These are phyloP conservation scores for Drosophila azteca DNA, from an alignment of 1,140 invertebrate species.

Conservation along the genomic window DNA sequence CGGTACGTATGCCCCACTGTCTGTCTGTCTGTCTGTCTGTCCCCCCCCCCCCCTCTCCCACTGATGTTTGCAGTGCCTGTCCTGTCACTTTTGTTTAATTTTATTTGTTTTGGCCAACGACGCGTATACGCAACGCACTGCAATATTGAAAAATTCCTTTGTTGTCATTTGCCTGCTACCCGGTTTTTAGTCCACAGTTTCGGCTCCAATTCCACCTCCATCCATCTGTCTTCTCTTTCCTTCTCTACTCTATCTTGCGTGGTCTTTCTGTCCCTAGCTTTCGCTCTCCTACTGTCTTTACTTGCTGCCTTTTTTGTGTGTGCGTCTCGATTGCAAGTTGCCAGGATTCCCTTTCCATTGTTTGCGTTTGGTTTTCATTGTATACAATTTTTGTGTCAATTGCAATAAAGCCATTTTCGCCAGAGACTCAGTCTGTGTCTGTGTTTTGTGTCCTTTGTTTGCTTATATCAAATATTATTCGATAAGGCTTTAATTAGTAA, in stretches of 20 bases:
- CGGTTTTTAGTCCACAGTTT: constrained; percentile 16
- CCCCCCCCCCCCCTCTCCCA: too few species aligned
- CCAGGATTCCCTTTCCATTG: constrained; percentile 1
- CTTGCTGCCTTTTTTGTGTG: constrained; percentile 12
- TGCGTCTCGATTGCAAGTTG: constrained; percentile 1
- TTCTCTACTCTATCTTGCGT: constrained; percentile 5
- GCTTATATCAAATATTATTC: constrained; percentile 10
- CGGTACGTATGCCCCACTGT: not conserved
- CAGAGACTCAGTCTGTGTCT: constrained; percentile 16
- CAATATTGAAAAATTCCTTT: constrained; percentile 80
- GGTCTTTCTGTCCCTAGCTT: constrained; percentile 9
- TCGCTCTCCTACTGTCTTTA: constrained; percentile 7
- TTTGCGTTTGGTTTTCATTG: constrained; percentile 54
- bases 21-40: not conserved
- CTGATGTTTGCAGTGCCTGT: constrained; percentile 48
- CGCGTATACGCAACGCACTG: constrained; percentile 74
- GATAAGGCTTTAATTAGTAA: constrained; percentile 17
- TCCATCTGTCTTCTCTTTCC: constrained; percentile 2
- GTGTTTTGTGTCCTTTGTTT: not conserved
- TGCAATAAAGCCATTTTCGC: constrained; percentile 65
- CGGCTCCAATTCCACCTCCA: constrained; percentile 2
- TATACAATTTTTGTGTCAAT: constrained; percentile 62
- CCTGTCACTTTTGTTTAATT: constrained; percentile 72
- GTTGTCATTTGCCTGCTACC: constrained; percentile 62
- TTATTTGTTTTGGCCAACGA: constrained; percentile 74